Evolutionary conservation across 2,113 vertebrate genomes (phyloP).

Genomic region (Ophthalmotilapia sp.): DNA sequence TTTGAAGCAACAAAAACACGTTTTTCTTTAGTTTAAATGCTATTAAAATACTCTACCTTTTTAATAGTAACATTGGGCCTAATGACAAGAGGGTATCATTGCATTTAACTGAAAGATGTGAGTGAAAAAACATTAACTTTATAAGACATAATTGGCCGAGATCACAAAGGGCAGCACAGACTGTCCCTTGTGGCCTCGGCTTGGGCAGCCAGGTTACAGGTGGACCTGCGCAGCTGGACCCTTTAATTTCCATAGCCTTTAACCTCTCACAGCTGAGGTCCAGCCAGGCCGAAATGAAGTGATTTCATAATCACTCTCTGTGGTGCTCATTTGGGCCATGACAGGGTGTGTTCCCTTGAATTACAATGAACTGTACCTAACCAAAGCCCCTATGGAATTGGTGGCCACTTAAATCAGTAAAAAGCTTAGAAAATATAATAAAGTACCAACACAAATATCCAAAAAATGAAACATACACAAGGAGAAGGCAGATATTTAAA

Average conservation of each 20-base stretch:
- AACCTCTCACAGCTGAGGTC: constrained; percentile 1
- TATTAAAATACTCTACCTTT: neutral
- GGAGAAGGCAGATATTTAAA: neutral
- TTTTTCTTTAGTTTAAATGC: neutral
- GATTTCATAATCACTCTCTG: neutral
- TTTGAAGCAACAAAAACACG: neutral
- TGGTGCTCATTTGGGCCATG: neutral
- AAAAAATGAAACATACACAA: neutral
- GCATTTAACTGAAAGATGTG: neutral
- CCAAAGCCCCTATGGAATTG: neutral
- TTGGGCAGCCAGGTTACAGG: neutral
- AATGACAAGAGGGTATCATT: neutral
- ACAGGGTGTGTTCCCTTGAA: neutral
- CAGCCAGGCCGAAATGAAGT: neutral
- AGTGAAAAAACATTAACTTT: neutral
- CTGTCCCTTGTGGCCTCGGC: neutral
- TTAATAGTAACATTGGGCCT: neutral
- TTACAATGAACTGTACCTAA: neutral
- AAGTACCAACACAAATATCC: neutral
- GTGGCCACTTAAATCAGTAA: neutral
- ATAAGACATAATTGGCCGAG: neutral
- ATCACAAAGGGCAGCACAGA: neutral
- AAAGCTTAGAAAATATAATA: neutral
- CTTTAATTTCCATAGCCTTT: constrained; percentile 38
- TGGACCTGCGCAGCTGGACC: neutral